Evolutionary conservation across 1,140 invertebrate species (phyloP).

Genomic region (Orussus abietinus): DNA sequence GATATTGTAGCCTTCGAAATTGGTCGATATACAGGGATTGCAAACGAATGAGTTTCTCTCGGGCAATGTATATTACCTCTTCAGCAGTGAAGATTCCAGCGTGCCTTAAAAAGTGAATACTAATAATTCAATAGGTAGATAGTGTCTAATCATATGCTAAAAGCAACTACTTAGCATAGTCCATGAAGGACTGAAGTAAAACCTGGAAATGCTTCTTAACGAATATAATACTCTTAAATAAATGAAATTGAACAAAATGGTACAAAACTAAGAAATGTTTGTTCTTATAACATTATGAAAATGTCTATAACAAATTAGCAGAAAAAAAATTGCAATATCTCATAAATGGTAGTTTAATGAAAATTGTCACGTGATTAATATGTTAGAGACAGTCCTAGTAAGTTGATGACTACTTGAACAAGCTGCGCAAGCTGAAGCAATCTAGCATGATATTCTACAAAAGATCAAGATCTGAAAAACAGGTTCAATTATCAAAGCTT

Average conservation of each 20-base stretch:
- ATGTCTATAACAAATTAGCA: slow-evolving; percentile 1
- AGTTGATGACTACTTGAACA: no score
- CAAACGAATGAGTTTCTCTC: slow-evolving; percentile 72
- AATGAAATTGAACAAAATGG: no score
- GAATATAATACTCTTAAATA: no score
- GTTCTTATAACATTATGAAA: no score
- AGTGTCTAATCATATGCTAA: slow-evolving; percentile 24
- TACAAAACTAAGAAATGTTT: no score
- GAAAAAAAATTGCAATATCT: not conserved
- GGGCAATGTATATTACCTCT: slow-evolving; percentile 74
- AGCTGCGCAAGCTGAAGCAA: slow-evolving; percentile 39
- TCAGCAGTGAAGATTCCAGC: slow-evolving; percentile 84
- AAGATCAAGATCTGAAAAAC: slow-evolving; percentile 2
- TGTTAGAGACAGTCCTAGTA: no score
- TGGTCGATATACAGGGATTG: slow-evolving; percentile 83
- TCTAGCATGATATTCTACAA: slow-evolving; percentile 27
- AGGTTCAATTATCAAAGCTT: not conserved
- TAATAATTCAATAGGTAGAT: slow-evolving; percentile 41
- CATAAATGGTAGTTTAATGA: not conserved
- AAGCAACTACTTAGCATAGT: slow-evolving; percentile 41
- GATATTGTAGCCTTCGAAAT: slow-evolving; percentile 69
- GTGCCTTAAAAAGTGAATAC: slow-evolving; percentile 63
- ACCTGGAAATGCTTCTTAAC: no score
- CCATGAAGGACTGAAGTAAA: no score
- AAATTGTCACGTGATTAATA: no score